Percentiles rank a stretch among this genome's conserved stretches.
phyloP scores from a whole-genome alignment of 2,888 invertebrate genomes.

The Dermolepida albohirtum region DNA sequence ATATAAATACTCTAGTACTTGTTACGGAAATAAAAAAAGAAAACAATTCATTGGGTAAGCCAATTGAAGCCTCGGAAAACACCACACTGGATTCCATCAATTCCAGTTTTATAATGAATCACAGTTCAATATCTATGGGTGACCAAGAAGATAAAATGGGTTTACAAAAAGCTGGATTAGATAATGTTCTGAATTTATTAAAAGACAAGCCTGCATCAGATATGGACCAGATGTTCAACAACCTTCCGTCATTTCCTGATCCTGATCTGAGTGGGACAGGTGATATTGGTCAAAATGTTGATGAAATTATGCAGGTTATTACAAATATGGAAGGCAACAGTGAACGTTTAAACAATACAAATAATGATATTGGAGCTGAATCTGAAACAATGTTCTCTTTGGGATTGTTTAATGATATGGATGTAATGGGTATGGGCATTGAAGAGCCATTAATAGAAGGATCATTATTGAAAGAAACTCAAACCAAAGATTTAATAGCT shows the following conservation, averaged over 20 bases:
- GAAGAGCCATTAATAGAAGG: constrained; percentile 62
- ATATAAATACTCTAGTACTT: constrained; percentile 56
- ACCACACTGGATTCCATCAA: constrained; percentile 43
- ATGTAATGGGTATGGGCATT: constrained; percentile 68
- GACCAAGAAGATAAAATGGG: constrained; percentile 67
- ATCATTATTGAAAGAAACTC: constrained; percentile 65
- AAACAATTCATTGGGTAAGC: constrained; percentile 51
- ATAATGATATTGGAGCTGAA: constrained; percentile 57
- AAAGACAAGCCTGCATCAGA: constrained; percentile 69
- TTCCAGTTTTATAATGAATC: constrained; percentile 64
- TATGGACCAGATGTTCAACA: constrained; percentile 76
- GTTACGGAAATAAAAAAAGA: constrained; percentile 56
- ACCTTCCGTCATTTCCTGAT: constrained; percentile 61
- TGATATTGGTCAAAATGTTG: constrained; percentile 58
- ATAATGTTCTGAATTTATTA: constrained; percentile 67
- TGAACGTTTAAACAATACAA: constrained; percentile 60
- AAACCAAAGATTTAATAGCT: constrained; percentile 68
- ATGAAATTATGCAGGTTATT: constrained; percentile 80
- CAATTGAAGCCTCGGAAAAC: constrained; percentile 57
- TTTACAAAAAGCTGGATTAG: constrained; percentile 69
- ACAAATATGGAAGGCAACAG: constrained; percentile 77
- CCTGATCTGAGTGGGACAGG: constrained; percentile 54
- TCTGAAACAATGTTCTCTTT: constrained; percentile 57
- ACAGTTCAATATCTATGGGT: constrained; percentile 70
- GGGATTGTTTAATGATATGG: constrained; percentile 64